A percentile compares a stretch with the other conserved stretches of the same genome.
Evolutionary conservation across 2,888 invertebrate species (phyloP).

Genomic region (Melinaea marsaeus): DNA sequence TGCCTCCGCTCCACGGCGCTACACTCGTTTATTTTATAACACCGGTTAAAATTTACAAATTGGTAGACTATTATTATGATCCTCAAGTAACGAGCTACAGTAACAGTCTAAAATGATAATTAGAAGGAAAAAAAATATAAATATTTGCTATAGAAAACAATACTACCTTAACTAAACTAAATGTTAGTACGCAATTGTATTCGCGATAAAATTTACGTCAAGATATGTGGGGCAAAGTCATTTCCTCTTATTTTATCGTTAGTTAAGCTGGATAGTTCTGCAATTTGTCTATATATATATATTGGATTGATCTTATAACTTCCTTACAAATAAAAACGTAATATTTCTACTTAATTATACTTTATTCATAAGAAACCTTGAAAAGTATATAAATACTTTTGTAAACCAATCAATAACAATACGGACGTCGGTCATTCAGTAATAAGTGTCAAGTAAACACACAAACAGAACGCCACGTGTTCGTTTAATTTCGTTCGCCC

Average conservation of each 20-base stretch:
- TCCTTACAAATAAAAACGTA: neutral
- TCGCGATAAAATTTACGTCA: conserved; percentile 19
- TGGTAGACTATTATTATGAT: too few relatives aligned
- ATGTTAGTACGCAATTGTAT: conserved; percentile 18
- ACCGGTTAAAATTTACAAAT: too few relatives aligned
- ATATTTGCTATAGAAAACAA: neutral
- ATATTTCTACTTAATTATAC: too few relatives aligned
- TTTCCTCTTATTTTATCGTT: conserved; percentile 23
- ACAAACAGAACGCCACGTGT: conserved; percentile 56
- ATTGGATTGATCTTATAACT: neutral
- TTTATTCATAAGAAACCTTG: too few relatives aligned
- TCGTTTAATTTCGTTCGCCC: conserved; percentile 41
- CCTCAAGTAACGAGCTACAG: too few relatives aligned
- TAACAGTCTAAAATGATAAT: too few relatives aligned
- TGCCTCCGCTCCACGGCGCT: too few relatives aligned
- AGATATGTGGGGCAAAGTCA: conserved; percentile 21
- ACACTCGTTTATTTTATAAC: too few relatives aligned
- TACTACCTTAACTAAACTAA: conserved; percentile 13
- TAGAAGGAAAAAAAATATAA: too few relatives aligned
- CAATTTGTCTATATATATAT: conserved; percentile 8
- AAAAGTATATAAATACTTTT: too few relatives aligned
- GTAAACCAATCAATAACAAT: conserved; percentile 7
- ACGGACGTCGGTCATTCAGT: conserved; percentile 18
- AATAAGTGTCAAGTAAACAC: conserved; percentile 48
- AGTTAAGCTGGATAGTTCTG: conserved; percentile 18